These are phyloP conservation scores for Caradrina clavipalpis DNA, from an alignment of 2,888 invertebrate species.

Conservation along the genomic window DNA sequence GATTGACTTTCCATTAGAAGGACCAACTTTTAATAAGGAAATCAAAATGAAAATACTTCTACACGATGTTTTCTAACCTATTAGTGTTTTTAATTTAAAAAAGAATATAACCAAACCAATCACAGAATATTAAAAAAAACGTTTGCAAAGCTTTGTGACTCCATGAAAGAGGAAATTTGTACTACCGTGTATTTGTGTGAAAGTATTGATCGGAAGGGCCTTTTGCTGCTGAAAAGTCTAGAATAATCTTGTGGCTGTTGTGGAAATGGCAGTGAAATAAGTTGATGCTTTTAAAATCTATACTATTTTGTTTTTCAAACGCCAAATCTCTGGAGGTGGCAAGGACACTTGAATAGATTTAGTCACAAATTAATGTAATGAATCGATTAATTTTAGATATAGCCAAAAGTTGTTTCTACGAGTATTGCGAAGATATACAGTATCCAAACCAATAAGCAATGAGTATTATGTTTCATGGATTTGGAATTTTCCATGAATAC, in stretches of 20 bases:
- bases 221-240: slow-evolving; percentile 13
- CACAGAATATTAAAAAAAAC: background rate
- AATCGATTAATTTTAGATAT: background rate
- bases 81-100: background rate
- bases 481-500: slow-evolving; percentile 7
- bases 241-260: slow-evolving; percentile 1
- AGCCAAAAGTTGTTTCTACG: background rate
- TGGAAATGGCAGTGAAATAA: background rate
- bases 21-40: background rate
- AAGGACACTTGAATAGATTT: background rate
- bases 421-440: background rate
- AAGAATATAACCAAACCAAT: background rate
- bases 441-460: background rate
- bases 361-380: background rate
- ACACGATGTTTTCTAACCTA: background rate
- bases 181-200: slow-evolving; percentile 20
- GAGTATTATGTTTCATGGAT: background rate
- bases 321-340: too few relatives aligned
- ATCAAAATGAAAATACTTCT: too few relatives aligned
- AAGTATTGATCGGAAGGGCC: slow-evolving; percentile 46
- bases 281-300: background rate
- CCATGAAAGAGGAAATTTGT: slow-evolving; percentile 44
- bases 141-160: too few relatives aligned
- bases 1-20: background rate
- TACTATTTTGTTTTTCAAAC: too few relatives aligned